Conservation (phyloP, 2,797 vertebrate species). For the Rhincodon typus region DNA sequence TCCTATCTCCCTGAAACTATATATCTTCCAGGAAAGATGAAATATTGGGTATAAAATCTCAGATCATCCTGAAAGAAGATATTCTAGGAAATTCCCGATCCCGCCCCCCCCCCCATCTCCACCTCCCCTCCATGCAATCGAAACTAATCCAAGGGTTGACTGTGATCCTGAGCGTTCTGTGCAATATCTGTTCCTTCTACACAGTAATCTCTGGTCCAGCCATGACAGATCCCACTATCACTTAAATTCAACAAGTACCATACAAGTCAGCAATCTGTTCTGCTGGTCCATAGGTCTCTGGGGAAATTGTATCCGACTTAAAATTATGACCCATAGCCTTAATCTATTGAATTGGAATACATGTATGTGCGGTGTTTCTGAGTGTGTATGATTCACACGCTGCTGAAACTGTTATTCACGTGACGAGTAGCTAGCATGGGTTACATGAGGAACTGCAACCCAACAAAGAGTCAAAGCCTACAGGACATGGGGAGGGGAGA, state of each 20-base stretch:
- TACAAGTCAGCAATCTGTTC: not conserved
- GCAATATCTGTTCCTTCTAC: not conserved
- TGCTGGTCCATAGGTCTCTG: not conserved
- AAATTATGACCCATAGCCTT: not conserved
- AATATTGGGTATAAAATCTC: not conserved
- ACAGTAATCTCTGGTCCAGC: not conserved
- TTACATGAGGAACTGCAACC: not conserved
- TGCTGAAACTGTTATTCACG: not conserved
- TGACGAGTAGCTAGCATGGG: not conserved
- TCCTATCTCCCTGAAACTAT: not conserved
- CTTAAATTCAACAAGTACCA: not conserved
- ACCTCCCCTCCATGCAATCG: not conserved
- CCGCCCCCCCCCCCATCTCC: too few species aligned
- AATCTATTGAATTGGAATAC: not conserved
- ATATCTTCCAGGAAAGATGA: not conserved
- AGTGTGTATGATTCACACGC: not conserved
- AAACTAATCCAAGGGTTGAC: not conserved
- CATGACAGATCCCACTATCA: not conserved
- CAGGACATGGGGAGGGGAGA: not conserved
- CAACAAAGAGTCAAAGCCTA: not conserved
- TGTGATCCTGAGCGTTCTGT: not conserved
- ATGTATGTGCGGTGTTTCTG: not conserved
- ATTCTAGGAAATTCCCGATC: not conserved
- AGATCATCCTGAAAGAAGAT: not conserved
- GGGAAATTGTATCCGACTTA: not conserved